Evolutionary conservation across 2,888 invertebrate genomes (phyloP).

Genomic region (Dexiosoma caninum): DNA sequence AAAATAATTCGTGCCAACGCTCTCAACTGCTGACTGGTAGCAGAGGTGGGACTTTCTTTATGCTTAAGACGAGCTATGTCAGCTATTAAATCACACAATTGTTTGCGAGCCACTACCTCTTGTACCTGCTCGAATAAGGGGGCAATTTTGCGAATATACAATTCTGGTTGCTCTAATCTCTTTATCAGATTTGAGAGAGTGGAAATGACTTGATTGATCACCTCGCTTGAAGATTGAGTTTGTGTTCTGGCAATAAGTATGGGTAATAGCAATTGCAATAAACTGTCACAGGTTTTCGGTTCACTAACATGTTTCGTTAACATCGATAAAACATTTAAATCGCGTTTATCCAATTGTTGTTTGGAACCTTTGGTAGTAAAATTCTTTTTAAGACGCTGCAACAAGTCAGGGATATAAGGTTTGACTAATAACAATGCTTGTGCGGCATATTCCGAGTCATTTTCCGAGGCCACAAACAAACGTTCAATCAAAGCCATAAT

Average conservation of each 20-base stretch:
- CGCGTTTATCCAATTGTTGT: slow-evolving; percentile 81
- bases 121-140: slow-evolving; percentile 85
- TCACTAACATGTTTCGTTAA: slow-evolving; percentile 86
- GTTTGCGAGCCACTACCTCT: slow-evolving; percentile 83
- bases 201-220: slow-evolving; percentile 83
- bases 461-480: slow-evolving; percentile 81
- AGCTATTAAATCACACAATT: slow-evolving; percentile 82
- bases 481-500: slow-evolving; percentile 87
- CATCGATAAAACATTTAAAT: slow-evolving; percentile 86
- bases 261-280: slow-evolving; percentile 85
- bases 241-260: slow-evolving; percentile 83
- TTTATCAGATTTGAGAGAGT: slow-evolving; percentile 87
- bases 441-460: slow-evolving; percentile 59
- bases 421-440: slow-evolving; percentile 85
- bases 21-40: slow-evolving; percentile 70
- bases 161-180: slow-evolving; percentile 82
- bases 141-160: slow-evolving; percentile 84
- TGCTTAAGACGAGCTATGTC: slow-evolving; percentile 80
- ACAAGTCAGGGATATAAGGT: slow-evolving; percentile 85
- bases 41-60: slow-evolving; percentile 54
- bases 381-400: slow-evolving; percentile 84
- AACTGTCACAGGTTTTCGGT: slow-evolving; percentile 82
- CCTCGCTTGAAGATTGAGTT: slow-evolving; percentile 82
- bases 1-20: slow-evolving; percentile 80
- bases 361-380: slow-evolving; percentile 80